Base-by-base conservation (phyloP, 2,797 vertebrate genomes). In the Coregonus ussuriensis region DNA sequence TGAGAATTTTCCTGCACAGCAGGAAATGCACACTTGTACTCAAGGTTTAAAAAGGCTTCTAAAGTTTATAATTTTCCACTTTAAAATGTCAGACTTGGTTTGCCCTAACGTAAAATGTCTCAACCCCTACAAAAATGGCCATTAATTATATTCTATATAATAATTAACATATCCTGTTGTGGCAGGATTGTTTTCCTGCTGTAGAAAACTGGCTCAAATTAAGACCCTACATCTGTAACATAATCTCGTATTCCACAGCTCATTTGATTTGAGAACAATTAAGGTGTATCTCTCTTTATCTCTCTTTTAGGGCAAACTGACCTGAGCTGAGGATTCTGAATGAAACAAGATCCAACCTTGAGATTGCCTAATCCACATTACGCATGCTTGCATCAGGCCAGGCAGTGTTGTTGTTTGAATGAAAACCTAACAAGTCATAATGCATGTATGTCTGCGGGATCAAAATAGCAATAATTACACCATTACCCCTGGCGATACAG, bases 381-480 rank as follows among this genome's bases (percentile, higher is more conserved):
- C 91, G 84, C 89, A 92, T 84, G 91, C 92, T 93, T 90, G 92
- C 90, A 93, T 93, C 91, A 92, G 86, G 56, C 83, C 83, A 76
- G 51, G 84, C 82, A 76, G 77, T 84, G 56, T 80, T 79, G 89
- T 91, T 93, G 90, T 91, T 93, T 91, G 89, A 85, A 92, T 89
- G 83, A 89, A 93, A 93, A 91, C 90, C 91, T 90, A 93, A 88
- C 89, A 89, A 88, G 86, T 87, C 81, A 77, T 94, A 92, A 94
- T 93, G 92, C 93, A 95, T 94, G 91, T 90, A 88, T 92, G 13
- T 69, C 90, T 92, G 88, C 70, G 86, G 89, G 89, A 89, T 92
- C 89, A 93, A 94, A 94, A 95, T 93, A 91, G 88, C 89, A 88
- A 89, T 94, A 94, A 95, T 94, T 94, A 93, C 91, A 85, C 87